phyloP scores from a whole-genome alignment of 2,888 invertebrate genomes.

The Diogma glabrata region DNA sequence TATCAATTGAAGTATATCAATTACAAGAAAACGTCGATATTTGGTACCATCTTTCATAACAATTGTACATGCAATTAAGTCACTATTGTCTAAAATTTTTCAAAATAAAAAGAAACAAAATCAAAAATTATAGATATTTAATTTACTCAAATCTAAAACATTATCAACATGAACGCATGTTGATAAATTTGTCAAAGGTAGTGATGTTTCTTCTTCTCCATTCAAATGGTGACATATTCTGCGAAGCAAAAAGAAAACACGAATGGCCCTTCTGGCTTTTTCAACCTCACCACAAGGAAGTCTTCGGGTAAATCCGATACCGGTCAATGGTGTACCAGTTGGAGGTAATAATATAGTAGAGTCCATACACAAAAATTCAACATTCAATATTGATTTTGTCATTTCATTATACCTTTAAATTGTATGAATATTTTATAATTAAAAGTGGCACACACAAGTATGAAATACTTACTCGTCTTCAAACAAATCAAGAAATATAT shows the following conservation, averaged over 20 bases:
- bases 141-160: slow-evolving; percentile 85
- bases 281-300: slow-evolving; percentile 94
- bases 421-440: slow-evolving; percentile 16
- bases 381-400: slow-evolving; percentile 72
- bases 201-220: slow-evolving; percentile 69
- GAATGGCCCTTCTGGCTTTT: slow-evolving; percentile 75
- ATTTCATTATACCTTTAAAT: slow-evolving; percentile 67
- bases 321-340: slow-evolving; percentile 90
- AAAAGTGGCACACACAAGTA: too few species aligned
- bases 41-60: slow-evolving; percentile 81
- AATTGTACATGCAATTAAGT: slow-evolving; percentile 92
- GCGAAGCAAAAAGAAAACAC: slow-evolving; percentile 83
- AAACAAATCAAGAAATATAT: slow-evolving; percentile 97
- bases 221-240: slow-evolving; percentile 68
- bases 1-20: slow-evolving; percentile 89
- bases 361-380: slow-evolving; percentile 95
- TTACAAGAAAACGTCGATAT: slow-evolving; percentile 89
- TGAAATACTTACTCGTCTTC: slow-evolving; percentile 69
- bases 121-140: not conserved
- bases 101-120: slow-evolving; percentile 16
- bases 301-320: slow-evolving; percentile 85
- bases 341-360: slow-evolving; percentile 89
- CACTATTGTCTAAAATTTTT: slow-evolving; percentile 85
- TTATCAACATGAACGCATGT: slow-evolving; percentile 88
- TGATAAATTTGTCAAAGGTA: slow-evolving; percentile 81